Conservation (phyloP, 1,140 invertebrate genomes). For the Zaprionus kolodkinae region DNA sequence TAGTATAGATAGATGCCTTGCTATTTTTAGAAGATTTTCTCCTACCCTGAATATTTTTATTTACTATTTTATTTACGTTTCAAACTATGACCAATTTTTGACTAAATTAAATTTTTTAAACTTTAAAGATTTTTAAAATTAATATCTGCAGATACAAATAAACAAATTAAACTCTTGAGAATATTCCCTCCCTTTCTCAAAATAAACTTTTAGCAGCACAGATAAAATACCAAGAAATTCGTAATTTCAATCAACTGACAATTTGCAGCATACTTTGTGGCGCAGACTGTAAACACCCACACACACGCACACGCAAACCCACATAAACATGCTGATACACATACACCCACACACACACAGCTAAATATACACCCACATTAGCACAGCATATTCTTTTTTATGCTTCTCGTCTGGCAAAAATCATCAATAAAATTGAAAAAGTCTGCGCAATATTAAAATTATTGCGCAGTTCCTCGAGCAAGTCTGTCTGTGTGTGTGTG, state of each 20-base stretch:
- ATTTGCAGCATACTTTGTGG: constrained; percentile 24
- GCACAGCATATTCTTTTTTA: constrained; percentile 19
- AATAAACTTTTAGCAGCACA: background rate
- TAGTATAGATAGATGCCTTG: background rate
- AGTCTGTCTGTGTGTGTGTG: constrained; percentile 1
- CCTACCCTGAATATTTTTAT: background rate
- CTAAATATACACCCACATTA: background rate
- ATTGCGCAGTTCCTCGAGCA: constrained; percentile 16
- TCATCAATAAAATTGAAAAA: constrained; percentile 42
- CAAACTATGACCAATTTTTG: background rate
- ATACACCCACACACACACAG: background rate
- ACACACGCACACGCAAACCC: background rate
- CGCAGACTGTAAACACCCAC: constrained; percentile 2
- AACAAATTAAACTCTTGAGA: background rate
- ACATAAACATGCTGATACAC: background rate
- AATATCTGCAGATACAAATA: background rate
- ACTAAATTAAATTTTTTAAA: background rate
- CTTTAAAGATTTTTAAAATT: background rate
- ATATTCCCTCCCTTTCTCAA: background rate
- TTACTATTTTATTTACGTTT: background rate
- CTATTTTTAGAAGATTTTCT: background rate
- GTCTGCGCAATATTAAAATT: constrained; percentile 36
- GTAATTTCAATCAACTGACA: constrained; percentile 26
- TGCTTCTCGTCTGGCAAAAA: constrained; percentile 12
- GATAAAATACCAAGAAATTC: constrained; percentile 10